Base-by-base conservation (phyloP, 2,113 vertebrate species). In the Athene noctua region DNA sequence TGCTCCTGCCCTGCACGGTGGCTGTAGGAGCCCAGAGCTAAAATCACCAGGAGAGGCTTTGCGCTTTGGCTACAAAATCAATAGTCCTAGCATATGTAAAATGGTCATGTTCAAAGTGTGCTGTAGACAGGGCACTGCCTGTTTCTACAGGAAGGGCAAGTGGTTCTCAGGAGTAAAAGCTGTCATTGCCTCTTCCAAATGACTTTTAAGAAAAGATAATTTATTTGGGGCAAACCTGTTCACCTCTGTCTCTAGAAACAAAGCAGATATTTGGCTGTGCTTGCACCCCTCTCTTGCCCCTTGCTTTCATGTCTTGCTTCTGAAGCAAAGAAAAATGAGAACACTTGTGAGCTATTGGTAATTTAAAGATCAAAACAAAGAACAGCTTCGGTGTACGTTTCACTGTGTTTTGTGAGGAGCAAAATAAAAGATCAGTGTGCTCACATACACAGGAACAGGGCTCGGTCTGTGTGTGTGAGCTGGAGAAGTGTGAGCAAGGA, bases 1-100 rank as follows among this genome's bases (percentile, higher is more conserved):
- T 46, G 55, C 55, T 68, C 38, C 13, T 13, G 57, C 47, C 25
- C 36, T 46, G 19, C 27, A 46, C 4, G 44, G 44, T 46, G 44
- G 25, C 49, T 68, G 49, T n/a, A 36, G 58, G 16, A 84, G 42
- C 57, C 27, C 21, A 9, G 51, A 61, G 63, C 25, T 59, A 25
- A 85, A 65, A 71, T 42, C n/a, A 36, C 62, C 32, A 27, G 51
- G 20, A 51, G 65, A 21, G 21, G 5, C 38, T 13, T 21, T 3
- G 3, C 82, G 75, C 38, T 72, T 55, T 27, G 5, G 2, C 18
- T 27, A 25, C 61, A 5, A 61, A 5, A 14, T 14, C 63, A 5
- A 0, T 44, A 27, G 13, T 52, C 46, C 15, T 18, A 57, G 51
- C 1, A 0, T 2, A 4, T 2, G 2, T 30, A 27, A 52, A 88